Evolutionary conservation across 2,888 invertebrate species (phyloP), one percentile per base, ranked within the genome.

Genomic region (Gisinianus flammeolus): DNA sequence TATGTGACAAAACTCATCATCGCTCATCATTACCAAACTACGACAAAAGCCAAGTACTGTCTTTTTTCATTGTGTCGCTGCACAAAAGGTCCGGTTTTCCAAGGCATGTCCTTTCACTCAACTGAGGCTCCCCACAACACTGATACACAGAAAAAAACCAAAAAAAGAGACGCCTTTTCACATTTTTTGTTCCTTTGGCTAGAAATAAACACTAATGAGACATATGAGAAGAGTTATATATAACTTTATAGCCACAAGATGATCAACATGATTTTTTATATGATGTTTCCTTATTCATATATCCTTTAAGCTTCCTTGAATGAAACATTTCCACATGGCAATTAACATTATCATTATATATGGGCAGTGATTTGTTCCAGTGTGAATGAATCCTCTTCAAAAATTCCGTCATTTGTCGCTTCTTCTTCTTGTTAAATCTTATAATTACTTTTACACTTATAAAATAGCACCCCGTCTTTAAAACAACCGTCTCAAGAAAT

Each of bases 91-190:
- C 83, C 83, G 80, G 83, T 78, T 10, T 82, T 81, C 82, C 81
- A 80, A 80, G 82, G 81, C 81, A 79, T 82, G 81, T 84, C 80
- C 75, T 33, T 24, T 71, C 56, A n/a, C n/a, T n/a, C n/a, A 77
- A 69, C 64, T 77, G 82, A 82, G 83, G 83, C 82, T 82, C 83
- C 83, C 83, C 84, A 84, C 81, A 83, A 84, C 83, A 83, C 84
- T 84, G 84, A 84, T 83, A 84, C 81, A 84, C 83, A 84, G 80
- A 84, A 84, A 83, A 73, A 73, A 73, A 73, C 62, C 64, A 83
- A 84, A 84, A 83, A 84, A 84, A 84, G 83, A 84, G 83, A 84
- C 80, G 81, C 83, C 82, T 80, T 80, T 82, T 82, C 81, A 82
- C 78, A 83, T 76, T 64, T 80, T 81, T 81, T 24, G 64, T 76